Percentiles rank a stretch among this genome's conserved stretches.
Evolutionary conservation across 1,140 invertebrate species (phyloP).

Genomic region (Conus betulinus): DNA sequence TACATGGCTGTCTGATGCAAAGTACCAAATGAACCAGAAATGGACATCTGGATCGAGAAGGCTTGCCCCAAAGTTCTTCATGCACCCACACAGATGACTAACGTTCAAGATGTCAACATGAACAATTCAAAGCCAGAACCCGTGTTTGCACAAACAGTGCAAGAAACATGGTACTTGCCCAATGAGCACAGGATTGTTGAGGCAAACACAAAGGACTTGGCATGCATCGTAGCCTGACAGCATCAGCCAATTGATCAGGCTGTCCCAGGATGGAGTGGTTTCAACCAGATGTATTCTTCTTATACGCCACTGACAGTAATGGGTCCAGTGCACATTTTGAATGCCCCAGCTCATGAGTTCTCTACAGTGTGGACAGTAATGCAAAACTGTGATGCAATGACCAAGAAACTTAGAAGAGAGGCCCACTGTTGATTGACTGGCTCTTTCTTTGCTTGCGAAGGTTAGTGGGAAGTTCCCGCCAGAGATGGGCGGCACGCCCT

Average conservation of each 20-base stretch:
- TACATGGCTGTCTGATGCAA: background rate
- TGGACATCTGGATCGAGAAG: background rate
- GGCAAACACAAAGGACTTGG: constrained; percentile 1
- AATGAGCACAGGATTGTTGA: background rate
- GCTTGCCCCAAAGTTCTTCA: background rate
- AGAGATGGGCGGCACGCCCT: too few species aligned
- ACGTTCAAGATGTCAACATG: background rate
- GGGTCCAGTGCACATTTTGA: background rate
- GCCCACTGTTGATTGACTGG: too few species aligned
- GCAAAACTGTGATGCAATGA: too few species aligned
- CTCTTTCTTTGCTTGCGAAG: too few species aligned
- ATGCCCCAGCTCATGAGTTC: background rate
- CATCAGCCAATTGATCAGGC: background rate
- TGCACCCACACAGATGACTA: background rate
- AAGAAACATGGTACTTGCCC: constrained; percentile 3
- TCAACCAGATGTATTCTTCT: background rate
- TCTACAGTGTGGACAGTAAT: too few species aligned
- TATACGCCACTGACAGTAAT: background rate
- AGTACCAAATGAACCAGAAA: background rate
- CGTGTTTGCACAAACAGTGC: background rate
- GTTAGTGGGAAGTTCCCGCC: too few species aligned
- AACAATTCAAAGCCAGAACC: constrained; percentile 6
- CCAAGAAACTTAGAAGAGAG: too few species aligned
- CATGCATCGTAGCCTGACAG: background rate
- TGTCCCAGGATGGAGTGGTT: background rate